A percentile compares a stretch with the other conserved stretches of the same genome.
Evolutionary conservation across 1,140 invertebrate species (phyloP).

Genomic region (Trichogramma pretiosum): DNA sequence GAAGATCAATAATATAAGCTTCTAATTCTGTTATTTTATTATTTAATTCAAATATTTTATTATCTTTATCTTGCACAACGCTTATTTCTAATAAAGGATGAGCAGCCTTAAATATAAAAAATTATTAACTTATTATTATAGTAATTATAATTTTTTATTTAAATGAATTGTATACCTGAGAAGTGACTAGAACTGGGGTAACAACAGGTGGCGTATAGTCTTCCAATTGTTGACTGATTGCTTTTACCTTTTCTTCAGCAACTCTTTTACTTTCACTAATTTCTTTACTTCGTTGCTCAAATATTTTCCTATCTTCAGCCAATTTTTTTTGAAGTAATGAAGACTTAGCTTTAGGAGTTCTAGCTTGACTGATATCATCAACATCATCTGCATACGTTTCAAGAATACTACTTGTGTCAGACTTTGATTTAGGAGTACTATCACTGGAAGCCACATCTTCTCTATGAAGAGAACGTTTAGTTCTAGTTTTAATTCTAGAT

Average conservation of each 20-base stretch:
- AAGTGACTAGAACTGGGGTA: conserved; percentile 22
- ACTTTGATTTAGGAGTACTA: conserved; percentile 22
- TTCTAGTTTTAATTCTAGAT: conserved; percentile 39
- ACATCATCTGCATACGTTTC: conserved; percentile 21
- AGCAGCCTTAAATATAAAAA: conserved; percentile 25
- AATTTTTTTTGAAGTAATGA: conserved; percentile 40
- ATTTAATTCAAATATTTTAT: conserved; percentile 43
- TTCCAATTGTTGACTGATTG: conserved; percentile 39
- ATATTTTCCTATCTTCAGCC: conserved; percentile 41
- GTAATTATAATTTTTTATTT: not conserved
- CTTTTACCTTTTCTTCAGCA: conserved; percentile 42
- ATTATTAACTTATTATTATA: conserved; percentile 4
- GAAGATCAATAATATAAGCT: conserved; percentile 56
- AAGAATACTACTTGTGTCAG: conserved; percentile 14
- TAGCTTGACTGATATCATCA: conserved; percentile 38
- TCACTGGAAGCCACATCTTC: conserved; percentile 30
- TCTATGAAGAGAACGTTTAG: conserved; percentile 30
- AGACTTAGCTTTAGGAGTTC: conserved; percentile 39
- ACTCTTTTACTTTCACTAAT: conserved; percentile 39
- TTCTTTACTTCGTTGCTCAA: conserved; percentile 39
- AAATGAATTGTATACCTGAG: conserved; percentile 23
- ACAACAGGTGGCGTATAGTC: conserved; percentile 32
- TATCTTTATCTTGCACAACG: conserved; percentile 42
- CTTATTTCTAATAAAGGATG: conserved; percentile 23
- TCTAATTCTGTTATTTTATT: conserved; percentile 55